Evolutionary conservation across 2,797 vertebrate genomes (phyloP), one percentile per base, ranked within the genome.

Genomic region (Protosalanx chinensis): DNA sequence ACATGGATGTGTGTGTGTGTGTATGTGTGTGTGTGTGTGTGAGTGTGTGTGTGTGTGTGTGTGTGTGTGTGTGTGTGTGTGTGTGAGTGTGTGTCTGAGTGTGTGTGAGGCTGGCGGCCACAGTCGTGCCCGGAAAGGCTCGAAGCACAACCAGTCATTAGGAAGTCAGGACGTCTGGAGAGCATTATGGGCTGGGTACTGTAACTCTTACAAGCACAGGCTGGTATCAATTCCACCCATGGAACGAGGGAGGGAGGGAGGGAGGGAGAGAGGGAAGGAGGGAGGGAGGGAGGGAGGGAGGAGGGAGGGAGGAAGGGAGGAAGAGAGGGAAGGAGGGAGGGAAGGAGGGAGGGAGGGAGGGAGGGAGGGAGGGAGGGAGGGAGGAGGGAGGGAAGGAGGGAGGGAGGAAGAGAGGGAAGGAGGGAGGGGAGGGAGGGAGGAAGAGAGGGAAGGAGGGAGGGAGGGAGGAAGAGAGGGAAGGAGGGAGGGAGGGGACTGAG

Each of bases 111-210:
- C 91, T 91, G 70, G 80, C 75, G 88, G 90, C 89, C 90, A 91
- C 87, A 89, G 87, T 73, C 85, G 74, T 91, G 89, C 89, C 91
- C 91, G 91, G 93, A 93, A 93, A 91, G 85, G 88, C 91, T 92
- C 83, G 76, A 86, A 93, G 91, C 89, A 82, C 81, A 92, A 90
- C 88, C 86, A 91, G 91, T 92, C 91, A 92, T 93, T 92, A 93
- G 92, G 91, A 91, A 93, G 91, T 90, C 77, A 83, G 84, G 82
- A 87, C 82, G 91, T 93, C 93, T 93, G 93, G 91, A 91, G 90
- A 77, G 85, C 90, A 92, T 93, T 93, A 93, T 75, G 82, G 84
- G 80, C 83, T 83, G 87, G 90, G 91, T 91, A 90, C 89, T 88
- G 89, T 87, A 91, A 89, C 86, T 88, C 88, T 89, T 88, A 90